Conservation (phyloP, 2,888 invertebrate genomes). For the Agapetus fuscipes region DNA sequence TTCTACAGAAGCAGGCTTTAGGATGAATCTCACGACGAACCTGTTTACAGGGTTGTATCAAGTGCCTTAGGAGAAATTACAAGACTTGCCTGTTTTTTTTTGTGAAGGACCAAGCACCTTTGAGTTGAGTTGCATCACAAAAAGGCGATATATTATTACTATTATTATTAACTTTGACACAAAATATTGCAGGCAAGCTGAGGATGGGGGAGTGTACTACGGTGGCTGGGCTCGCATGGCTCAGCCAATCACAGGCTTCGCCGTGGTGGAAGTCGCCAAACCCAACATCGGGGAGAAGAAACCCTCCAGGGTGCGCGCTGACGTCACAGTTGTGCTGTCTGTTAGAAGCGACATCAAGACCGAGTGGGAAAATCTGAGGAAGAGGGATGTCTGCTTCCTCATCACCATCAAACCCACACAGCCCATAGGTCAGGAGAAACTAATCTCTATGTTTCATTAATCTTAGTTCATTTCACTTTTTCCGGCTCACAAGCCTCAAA, state of each 20-base stretch:
- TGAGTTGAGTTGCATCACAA: no score
- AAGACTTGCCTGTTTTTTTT: no score
- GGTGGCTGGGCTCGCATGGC: slow-evolving; percentile 99
- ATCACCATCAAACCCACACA: slow-evolving; percentile 81
- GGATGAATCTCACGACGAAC: no score
- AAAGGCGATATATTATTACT: no score
- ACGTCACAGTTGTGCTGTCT: slow-evolving; percentile 86
- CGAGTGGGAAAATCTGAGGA: slow-evolving; percentile 94
- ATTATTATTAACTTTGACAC: no score
- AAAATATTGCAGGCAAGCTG: slow-evolving; percentile 65
- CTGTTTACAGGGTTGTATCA: no score
- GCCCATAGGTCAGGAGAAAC: slow-evolving; percentile 71
- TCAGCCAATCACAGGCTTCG: slow-evolving; percentile 83
- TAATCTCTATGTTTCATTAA: no score
- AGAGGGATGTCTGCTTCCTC: slow-evolving; percentile 97
- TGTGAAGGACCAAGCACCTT: no score
- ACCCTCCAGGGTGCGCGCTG: slow-evolving; percentile 92
- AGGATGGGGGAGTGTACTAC: slow-evolving; percentile 78
- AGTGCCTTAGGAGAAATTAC: no score
- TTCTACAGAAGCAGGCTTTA: no score
- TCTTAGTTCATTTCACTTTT: slow-evolving; percentile 8
- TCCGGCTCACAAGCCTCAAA: no score
- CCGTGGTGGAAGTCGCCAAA: slow-evolving; percentile 89
- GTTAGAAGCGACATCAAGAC: slow-evolving; percentile 84
- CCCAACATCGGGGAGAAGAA: slow-evolving; percentile 90